Base-by-base conservation (phyloP, 2,888 invertebrate genomes). In the Elaeidobius kamerunicus region DNA sequence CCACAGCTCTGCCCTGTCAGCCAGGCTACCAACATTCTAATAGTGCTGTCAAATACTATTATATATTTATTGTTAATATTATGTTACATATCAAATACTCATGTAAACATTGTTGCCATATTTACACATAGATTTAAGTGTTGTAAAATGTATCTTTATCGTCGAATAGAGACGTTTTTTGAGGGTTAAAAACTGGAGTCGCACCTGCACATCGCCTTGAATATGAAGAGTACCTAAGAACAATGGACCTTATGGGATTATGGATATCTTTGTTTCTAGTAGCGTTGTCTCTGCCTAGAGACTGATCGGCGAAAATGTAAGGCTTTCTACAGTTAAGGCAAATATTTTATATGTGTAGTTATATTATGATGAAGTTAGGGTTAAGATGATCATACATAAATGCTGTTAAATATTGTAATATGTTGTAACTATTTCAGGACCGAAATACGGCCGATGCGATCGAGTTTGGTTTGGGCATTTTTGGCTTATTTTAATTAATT, bases 1-100 rank as follows among this genome's bases (percentile, higher is more conserved):
- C 73, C 67, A 72, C 73, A 73, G 73, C 71, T 71, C 71, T 64
- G 69, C 66, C 53, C 59, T 59, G 65, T 68, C 65, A 68, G 40
- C 51, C 41, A 36, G 56, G 41, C 23, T 55, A 50, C 46, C 55
- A 34, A 47, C 51, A 66, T 69, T 65, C 42, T 49, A 40, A 38
- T 48, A 45, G 45, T 45, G 52, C 32, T 41, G 36, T 44, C 28
- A 38, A 19, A 17, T 32, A 17, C 42, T 16, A 15, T 20, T 30
- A 30, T 44, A 32, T 44, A 34, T 12, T 30, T 30, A 30, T 7
- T 11, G 11, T 30, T 30, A 30, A 17, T 34, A 44, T n/a, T n/a
- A n/a, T n/a, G n/a, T n/a, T n/a, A n/a, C n/a, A n/a, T n/a, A n/a
- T n/a, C n/a, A n/a, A n/a, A n/a, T n/a, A n/a, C n/a, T n/a, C n/a